Evolutionary conservation across 2,113 vertebrate genomes (phyloP), one percentile per base, ranked within the genome.

Genomic region (Oncorhynchus clarkii): DNA sequence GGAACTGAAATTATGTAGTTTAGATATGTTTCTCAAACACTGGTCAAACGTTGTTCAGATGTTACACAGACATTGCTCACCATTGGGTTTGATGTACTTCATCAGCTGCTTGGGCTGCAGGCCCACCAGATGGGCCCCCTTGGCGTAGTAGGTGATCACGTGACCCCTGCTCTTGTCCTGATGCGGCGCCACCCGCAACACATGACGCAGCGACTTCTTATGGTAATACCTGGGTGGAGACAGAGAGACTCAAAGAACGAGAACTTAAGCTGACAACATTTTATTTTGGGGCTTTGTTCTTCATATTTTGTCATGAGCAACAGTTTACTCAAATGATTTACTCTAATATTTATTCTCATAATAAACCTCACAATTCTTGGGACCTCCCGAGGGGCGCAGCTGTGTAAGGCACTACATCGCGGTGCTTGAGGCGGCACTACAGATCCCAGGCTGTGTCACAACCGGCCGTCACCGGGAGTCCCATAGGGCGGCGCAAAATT

Each of bases 61-160:
- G n/a, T 11, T 62, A 8, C n/a, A 8, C 59, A 62, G 1, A 62
- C 7, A 1, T 62, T 22, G 4, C 71, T 66, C 14, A 79, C 72
- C 34, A 3, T 18, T 14, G 24, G 66, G 66, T 39, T 27, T 49
- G 22, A 79, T 18, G 66, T 29, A 65, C 39, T 70, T 79, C n/a
- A 62, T 39, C 54, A 79, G 34, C 65, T 79, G 71, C 18, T 73
- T 73, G 22, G 31, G 57, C 51, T 18, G 54, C n/a, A 78, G 62
- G 20, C 77, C 77, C 16, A 78, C 31, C 1, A 78, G 77, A 3
- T 74, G 71, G n/a, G 77, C 67, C 34, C 54, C 66, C 45, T 70
- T 74, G 3, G 72, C 59, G 9, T 79, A 74, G 27, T 70, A 67
- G 8, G 54, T 34, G 51, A 73, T 49, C 26, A 73, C 65, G 16